Percentiles rank a stretch among this genome's conserved stretches.
These are phyloP conservation scores for Neomonachus schauinslandi DNA, from an alignment of 2,113 vertebrate species.

Conservation along the genomic window DNA sequence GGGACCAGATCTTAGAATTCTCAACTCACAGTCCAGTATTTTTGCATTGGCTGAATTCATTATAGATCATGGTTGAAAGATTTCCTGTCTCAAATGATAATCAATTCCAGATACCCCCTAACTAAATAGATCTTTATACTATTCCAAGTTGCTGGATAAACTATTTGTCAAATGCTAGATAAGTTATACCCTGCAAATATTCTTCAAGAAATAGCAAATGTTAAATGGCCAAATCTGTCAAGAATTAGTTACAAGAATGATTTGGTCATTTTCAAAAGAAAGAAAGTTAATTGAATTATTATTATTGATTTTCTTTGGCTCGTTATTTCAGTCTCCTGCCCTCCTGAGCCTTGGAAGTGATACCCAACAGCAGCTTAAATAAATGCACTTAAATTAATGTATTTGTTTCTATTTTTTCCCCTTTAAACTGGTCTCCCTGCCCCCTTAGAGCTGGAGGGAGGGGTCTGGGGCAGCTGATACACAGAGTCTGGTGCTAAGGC, in stretches of 20 bases:
- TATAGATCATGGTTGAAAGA: slow-evolving; percentile 43
- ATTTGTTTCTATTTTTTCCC: slow-evolving; percentile 50
- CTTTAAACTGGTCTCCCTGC: background rate
- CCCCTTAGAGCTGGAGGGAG: background rate
- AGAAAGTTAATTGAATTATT: background rate
- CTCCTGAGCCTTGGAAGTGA: background rate
- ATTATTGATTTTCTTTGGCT: slow-evolving; percentile 46
- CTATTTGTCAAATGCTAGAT: slow-evolving; percentile 46
- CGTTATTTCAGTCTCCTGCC: slow-evolving; percentile 2
- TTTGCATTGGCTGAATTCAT: slow-evolving; percentile 22
- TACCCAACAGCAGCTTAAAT: slow-evolving; percentile 39
- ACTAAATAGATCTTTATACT: slow-evolving; percentile 35
- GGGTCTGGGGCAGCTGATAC: slow-evolving; percentile 34
- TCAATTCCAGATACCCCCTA: slow-evolving; percentile 56
- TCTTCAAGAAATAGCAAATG: slow-evolving; percentile 48
- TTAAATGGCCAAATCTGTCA: slow-evolving; percentile 45
- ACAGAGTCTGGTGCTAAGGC: slow-evolving; percentile 13
- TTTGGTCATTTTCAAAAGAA: slow-evolving; percentile 54
- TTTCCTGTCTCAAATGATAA: slow-evolving; percentile 68
- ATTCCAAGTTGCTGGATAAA: slow-evolving; percentile 32
- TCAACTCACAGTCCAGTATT: background rate
- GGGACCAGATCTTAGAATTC: background rate
- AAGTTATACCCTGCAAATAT: slow-evolving; percentile 3
- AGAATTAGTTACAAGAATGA: slow-evolving; percentile 13
- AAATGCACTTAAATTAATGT: background rate